Evolutionary conservation across 2,797 vertebrate genomes (phyloP), one percentile per base, ranked within the genome.

Genomic region (Lutjanus campechanus): DNA sequence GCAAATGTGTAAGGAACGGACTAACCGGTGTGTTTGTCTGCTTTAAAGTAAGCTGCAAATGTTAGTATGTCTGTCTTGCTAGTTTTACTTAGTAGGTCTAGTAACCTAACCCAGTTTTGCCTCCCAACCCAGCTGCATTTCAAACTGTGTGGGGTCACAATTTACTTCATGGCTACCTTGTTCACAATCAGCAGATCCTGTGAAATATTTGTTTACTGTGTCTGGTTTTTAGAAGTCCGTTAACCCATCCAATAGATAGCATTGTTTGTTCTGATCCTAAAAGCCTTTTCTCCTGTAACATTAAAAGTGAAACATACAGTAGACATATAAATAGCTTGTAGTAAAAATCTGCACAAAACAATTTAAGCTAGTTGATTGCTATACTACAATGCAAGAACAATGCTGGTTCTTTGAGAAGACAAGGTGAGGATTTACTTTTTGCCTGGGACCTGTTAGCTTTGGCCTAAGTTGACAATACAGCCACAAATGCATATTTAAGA

Each of bases 1-100:
- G 16, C 20, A 46, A 25, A 5, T 47, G 46, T 47, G 12, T 13
- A 47, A 55, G 66, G 50, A 69, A 62, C 54, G 66, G 19, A 50
- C 55, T 67, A 44, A 65, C 9, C 22, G 46, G 40, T 73, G 17
- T 73, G 58, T 64, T 54, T 64, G 16, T 66, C 40, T 17, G 17
- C 25, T 16, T 1, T 11, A 20, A 22, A 13, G n/a, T 46, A 25
- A 53, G 50, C 17, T 55, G 17, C 8, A 22, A 65, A 64, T 7
- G 19, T 53, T 25, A 41, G 47, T 16, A 36, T 47, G 17, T 25
- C 47, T 3, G 16, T 9, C 9, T 6, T 11, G 15, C 40, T 16
- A 41, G 40, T 5, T 44, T 54, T 16, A 17, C 13, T 43, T 25
- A 8, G 29, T 36, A 36, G 29, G 29, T 36, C 29, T 6, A 43